Base-by-base conservation (phyloP, 1,140 invertebrate genomes). In the Chlorops oryzae region DNA sequence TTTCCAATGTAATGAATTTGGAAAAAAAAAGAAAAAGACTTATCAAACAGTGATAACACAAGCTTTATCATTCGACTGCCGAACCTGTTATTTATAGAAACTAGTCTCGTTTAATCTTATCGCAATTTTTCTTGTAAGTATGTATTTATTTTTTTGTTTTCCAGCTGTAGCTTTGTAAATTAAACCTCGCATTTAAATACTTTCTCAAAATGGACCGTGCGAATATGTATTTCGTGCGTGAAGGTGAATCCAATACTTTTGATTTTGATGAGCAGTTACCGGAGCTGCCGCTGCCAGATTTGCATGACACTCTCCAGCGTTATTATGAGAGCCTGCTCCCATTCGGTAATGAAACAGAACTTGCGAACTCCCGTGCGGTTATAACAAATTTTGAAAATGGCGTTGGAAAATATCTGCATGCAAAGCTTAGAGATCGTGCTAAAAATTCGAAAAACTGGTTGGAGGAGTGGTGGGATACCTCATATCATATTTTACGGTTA, bases 391-490 rank as follows among this genome's bases (percentile, higher is more conserved):
- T 88, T 62, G 59, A 76, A 50, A 61, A 69, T 20, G 74, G 74
- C 4, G 69, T 76, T 49, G 82, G 80, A 5, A 58, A 77, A 39
- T 52, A 75, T 39, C 61, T 89, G 4, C 84, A 89, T 59, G 56
- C 78, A 76, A 47, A 85, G 81, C 65, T 88, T 75, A 82, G 69
- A 23, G 47, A 71, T 66, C 41, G 78, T 74, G 65, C 74, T 76
- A 28, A 78, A 77, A 58, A 50, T 13, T 58, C 70, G 54, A 62
- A 57, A 52, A 72, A 71, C 54, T 71, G 74, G 68, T 47, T 71
- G 55, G 68, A 71, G 17, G 81, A 82, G 69, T 87, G 83, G 83
- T 88, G 86, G 85, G 80, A 85, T 59, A 86, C 82, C 67, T 83
- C 83, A 1, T 88, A 88, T 64, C 74, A 86, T 21, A 59, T 76